These are phyloP conservation scores for Choloepus didactylus DNA, from an alignment of 2,797 vertebrate genomes.

Conservation along the genomic window DNA sequence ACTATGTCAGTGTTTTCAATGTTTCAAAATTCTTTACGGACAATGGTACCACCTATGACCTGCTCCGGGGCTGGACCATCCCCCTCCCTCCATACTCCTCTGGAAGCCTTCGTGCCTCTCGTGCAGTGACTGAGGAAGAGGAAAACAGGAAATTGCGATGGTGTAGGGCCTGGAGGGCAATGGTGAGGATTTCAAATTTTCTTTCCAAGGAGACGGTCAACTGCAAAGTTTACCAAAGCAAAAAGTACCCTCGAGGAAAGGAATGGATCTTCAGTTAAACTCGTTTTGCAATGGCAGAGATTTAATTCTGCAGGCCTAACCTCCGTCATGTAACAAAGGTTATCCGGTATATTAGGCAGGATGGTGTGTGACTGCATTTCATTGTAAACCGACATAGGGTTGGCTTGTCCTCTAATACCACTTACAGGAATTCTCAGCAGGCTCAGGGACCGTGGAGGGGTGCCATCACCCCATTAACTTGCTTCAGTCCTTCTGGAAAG, in stretches of 20 bases:
- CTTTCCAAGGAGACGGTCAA: neutral
- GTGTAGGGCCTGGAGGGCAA: neutral
- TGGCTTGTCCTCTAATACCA: constrained; percentile 23
- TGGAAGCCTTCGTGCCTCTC: neutral
- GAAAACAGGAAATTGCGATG: neutral
- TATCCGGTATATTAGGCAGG: neutral
- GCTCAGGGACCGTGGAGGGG: neutral
- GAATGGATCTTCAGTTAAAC: neutral
- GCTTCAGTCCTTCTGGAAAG: neutral
- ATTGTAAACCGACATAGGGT: neutral
- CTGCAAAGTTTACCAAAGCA: neutral
- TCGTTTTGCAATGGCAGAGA: neutral
- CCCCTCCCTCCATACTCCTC: neutral
- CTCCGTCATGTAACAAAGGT: neutral
- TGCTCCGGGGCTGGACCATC: too few relatives aligned
- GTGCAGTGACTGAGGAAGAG: neutral
- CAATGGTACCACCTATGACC: too few relatives aligned
- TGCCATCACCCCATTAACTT: neutral
- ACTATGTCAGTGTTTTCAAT: neutral
- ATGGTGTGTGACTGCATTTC: neutral
- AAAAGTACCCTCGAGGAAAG: neutral
- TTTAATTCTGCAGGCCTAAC: neutral
- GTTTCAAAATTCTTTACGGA: neutral
- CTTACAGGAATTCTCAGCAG: constrained; percentile 24
- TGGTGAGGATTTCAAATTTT: neutral